A percentile compares a stretch with the other conserved stretches of the same genome.
These are phyloP conservation scores for Orthosia gracilis DNA, from an alignment of 2,888 invertebrate species.

Conservation along the genomic window DNA sequence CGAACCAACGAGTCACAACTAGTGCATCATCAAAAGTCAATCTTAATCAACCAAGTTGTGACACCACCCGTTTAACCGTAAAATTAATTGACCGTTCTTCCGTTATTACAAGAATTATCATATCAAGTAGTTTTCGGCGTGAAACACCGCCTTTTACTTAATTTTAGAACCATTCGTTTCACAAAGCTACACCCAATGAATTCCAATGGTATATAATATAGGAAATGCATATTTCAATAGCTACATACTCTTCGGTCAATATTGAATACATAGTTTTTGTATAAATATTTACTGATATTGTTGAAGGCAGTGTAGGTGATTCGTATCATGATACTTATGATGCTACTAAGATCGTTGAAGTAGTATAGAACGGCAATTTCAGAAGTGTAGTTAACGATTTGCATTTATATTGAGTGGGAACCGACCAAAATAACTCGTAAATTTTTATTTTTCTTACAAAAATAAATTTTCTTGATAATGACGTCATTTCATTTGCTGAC, in stretches of 20 bases:
- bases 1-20: slow-evolving; percentile 17
- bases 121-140: slow-evolving; percentile 63
- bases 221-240: slow-evolving; percentile 6
- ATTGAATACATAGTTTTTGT: slow-evolving; percentile 13
- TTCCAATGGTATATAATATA: slow-evolving; percentile 27
- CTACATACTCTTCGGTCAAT: slow-evolving; percentile 18
- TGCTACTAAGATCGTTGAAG: slow-evolving; percentile 10
- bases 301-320: slow-evolving; percentile 11
- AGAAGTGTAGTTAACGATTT: background rate
- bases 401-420: slow-evolving; percentile 22
- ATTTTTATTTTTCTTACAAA: no score
- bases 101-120: slow-evolving; percentile 72
- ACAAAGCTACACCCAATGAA: slow-evolving; percentile 31
- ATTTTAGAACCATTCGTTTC: slow-evolving; percentile 55
- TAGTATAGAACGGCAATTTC: slow-evolving; percentile 20
- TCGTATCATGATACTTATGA: slow-evolving; percentile 7
- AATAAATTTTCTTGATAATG: no score
- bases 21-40: slow-evolving; percentile 54
- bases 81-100: slow-evolving; percentile 69
- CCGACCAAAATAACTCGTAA: background rate
- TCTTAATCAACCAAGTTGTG: slow-evolving; percentile 59
- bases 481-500: no score
- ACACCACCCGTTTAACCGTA: slow-evolving; percentile 62
- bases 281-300: slow-evolving; percentile 17
- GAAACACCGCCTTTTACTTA: slow-evolving; percentile 55